Conservation (phyloP, 1,140 invertebrate genomes). For the Drosophila nigrodunni region DNA sequence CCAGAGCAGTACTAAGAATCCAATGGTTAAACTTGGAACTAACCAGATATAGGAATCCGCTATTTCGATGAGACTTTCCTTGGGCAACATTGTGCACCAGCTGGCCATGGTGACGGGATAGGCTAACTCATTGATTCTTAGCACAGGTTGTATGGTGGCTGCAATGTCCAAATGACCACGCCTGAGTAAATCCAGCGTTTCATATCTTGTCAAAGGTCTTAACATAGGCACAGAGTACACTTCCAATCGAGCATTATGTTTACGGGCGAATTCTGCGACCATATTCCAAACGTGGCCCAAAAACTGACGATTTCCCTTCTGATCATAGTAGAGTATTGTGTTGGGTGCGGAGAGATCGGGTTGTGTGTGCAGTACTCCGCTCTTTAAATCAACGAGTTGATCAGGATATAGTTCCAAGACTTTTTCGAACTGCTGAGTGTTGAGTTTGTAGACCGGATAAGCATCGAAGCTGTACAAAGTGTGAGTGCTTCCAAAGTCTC, state of each 20-base stretch:
- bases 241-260: slow-evolving; percentile 48
- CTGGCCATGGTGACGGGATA: slow-evolving; percentile 49
- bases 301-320: slow-evolving; percentile 26
- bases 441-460: slow-evolving; percentile 40
- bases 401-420: slow-evolving; percentile 36
- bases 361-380: slow-evolving; percentile 36
- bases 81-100: slow-evolving; percentile 55
- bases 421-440: background rate
- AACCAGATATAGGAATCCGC: too few relatives aligned
- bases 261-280: slow-evolving; percentile 34
- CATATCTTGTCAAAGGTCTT: slow-evolving; percentile 33
- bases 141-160: slow-evolving; percentile 59
- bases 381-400: slow-evolving; percentile 43
- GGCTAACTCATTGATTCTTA: slow-evolving; percentile 36
- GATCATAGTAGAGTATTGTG: slow-evolving; percentile 53
- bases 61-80: too few relatives aligned
- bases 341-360: slow-evolving; percentile 66
- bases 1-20: too few relatives aligned
- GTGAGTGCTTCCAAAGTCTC: slow-evolving; percentile 17
- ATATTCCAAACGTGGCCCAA: slow-evolving; percentile 64
- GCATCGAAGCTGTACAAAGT: slow-evolving; percentile 34
- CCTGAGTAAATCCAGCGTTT: slow-evolving; percentile 44
- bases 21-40: too few relatives aligned
- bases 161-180: slow-evolving; percentile 44
- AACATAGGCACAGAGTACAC: slow-evolving; percentile 23